Conservation (phyloP, 1,140 invertebrate species). For the Leptonema lineaticorne region DNA sequence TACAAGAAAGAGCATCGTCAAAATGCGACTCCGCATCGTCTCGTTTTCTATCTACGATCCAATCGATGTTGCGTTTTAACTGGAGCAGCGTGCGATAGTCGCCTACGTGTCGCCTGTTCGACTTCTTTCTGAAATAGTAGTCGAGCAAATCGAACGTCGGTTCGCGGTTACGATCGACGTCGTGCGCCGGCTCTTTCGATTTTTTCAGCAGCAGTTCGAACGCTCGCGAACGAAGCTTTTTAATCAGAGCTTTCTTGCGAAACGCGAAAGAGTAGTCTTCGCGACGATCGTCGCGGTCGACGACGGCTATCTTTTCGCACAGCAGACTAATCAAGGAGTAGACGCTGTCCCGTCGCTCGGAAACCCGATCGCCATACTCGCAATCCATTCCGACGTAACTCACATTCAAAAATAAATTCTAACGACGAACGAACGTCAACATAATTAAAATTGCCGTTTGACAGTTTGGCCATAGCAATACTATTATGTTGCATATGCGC, state of each 20-base stretch:
- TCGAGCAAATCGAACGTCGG: slow-evolving; percentile 34
- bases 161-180: neutral
- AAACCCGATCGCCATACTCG: too few species aligned
- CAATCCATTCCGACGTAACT: too few species aligned
- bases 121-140: slow-evolving; percentile 32
- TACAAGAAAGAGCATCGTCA: slow-evolving; percentile 27
- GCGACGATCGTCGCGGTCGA: slow-evolving; percentile 16
- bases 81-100: slow-evolving; percentile 34
- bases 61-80: slow-evolving; percentile 37
- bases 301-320: slow-evolving; percentile 31
- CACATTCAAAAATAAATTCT: too few species aligned
- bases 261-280: too few species aligned
- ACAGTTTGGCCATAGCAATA: too few species aligned
- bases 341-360: slow-evolving; percentile 31
- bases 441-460: too few species aligned
- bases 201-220: slow-evolving; percentile 37
- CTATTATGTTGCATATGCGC: too few species aligned
- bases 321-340: slow-evolving; percentile 30
- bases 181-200: slow-evolving; percentile 21
- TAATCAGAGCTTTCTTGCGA: slow-evolving; percentile 24
- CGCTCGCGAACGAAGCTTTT: slow-evolving; percentile 31
- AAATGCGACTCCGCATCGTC: slow-evolving; percentile 27
- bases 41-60: slow-evolving; percentile 32
- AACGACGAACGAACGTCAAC: too few species aligned
- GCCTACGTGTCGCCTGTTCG: slow-evolving; percentile 29